These are phyloP conservation scores for Argya squamiceps DNA, from an alignment of 2,797 vertebrate genomes.

Conservation along the genomic window DNA sequence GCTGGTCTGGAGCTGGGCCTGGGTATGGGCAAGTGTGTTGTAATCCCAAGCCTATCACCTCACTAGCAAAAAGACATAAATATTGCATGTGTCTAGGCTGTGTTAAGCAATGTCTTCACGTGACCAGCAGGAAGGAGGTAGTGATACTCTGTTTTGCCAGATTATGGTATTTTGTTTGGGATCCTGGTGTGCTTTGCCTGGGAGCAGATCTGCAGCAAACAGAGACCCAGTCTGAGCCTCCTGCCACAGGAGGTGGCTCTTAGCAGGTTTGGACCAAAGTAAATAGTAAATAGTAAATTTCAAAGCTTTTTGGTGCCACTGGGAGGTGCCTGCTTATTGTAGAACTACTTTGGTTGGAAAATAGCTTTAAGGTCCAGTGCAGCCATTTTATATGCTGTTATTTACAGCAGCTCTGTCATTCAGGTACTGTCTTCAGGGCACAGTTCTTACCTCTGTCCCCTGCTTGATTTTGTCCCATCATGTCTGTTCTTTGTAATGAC, in stretches of 20 bases:
- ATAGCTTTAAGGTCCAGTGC: neutral
- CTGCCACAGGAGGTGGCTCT: neutral
- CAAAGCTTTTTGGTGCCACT: neutral
- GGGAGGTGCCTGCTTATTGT: neutral
- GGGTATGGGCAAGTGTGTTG: slow-evolving; percentile 52
- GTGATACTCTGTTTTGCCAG: slow-evolving; percentile 54
- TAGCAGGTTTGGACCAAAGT: neutral
- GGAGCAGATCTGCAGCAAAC: neutral
- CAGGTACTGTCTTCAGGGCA: neutral
- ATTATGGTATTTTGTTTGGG: slow-evolving; percentile 52
- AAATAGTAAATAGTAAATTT: neutral
- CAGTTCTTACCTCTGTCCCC: neutral
- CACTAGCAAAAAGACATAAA: slow-evolving; percentile 34
- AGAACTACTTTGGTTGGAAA: neutral
- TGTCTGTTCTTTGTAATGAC: neutral
- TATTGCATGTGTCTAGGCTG: slow-evolving; percentile 34
- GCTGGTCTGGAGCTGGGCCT: slow-evolving; percentile 56
- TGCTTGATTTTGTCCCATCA: neutral
- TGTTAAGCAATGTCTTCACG: slow-evolving; percentile 58
- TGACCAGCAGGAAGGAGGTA: slow-evolving; percentile 62
- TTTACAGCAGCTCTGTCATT: neutral
- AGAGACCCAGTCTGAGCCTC: neutral
- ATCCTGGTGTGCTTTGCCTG: slow-evolving; percentile 50
- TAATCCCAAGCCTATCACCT: slow-evolving; percentile 43
- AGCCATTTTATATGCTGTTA: neutral